These are phyloP conservation scores for Myrmecophaga tridactyla DNA, from an alignment of 2,113 vertebrate genomes.

Conservation along the genomic window DNA sequence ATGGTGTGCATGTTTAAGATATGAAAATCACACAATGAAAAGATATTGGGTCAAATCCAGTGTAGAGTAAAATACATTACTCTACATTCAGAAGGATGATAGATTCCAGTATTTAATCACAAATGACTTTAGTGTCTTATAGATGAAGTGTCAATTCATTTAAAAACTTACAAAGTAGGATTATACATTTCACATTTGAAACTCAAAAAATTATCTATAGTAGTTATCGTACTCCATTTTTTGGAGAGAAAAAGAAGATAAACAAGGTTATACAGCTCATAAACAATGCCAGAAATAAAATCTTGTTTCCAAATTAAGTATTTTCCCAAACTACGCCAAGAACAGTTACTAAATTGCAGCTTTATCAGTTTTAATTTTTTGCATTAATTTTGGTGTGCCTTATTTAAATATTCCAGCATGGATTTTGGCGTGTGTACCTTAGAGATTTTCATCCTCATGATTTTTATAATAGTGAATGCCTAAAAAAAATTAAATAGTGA, in stretches of 20 bases:
- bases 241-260: neutral
- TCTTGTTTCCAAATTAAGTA: neutral
- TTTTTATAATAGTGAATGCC: neutral
- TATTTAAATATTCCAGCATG: neutral
- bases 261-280: neutral
- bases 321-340: neutral
- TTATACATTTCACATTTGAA: neutral
- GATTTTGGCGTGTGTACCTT: neutral
- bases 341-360: neutral
- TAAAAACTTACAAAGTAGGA: neutral
- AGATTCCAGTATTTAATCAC: neutral
- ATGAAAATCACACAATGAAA: neutral
- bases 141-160: neutral
- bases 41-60: neutral
- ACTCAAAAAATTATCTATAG: neutral
- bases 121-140: neutral
- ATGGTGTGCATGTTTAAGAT: neutral
- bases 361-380: neutral
- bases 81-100: neutral
- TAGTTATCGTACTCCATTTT: neutral
- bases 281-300: neutral
- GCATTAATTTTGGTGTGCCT: neutral
- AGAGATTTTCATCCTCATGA: neutral
- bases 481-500: too few species aligned
- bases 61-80: neutral